A percentile compares a stretch with the other conserved stretches of the same genome.
Conservation (phyloP, 1,140 invertebrate genomes). For the Aphidius gifuensis region DNA sequence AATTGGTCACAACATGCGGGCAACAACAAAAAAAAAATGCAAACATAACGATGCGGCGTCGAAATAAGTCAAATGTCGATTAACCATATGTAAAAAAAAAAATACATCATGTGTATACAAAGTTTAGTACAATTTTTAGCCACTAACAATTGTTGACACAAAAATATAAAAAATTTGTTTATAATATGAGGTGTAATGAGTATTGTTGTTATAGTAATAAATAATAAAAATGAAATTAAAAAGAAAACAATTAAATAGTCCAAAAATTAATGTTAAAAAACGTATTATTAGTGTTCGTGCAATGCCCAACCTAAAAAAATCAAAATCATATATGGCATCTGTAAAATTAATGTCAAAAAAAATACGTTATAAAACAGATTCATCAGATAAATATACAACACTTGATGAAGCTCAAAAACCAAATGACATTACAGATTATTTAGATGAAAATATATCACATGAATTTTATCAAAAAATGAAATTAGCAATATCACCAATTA, state of each 20-base stretch:
- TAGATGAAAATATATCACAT: neutral
- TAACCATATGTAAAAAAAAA: no score
- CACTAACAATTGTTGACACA: no score
- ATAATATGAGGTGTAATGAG: no score
- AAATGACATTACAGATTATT: conserved; percentile 4
- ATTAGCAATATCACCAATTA: neutral
- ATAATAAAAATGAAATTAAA: conserved; percentile 48
- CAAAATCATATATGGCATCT: conserved; percentile 70
- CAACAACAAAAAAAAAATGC: no score
- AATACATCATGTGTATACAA: no score
- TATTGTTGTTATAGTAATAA: neutral
- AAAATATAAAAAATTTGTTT: no score
- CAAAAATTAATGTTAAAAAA: conserved; percentile 42
- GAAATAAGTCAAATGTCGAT: no score
- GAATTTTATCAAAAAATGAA: neutral
- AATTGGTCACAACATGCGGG: no score
- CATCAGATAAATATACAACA: conserved; percentile 23
- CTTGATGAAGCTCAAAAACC: conserved; percentile 20
- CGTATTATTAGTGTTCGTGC: conserved; percentile 29
- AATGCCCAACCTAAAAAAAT: conserved; percentile 57
- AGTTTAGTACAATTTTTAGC: no score
- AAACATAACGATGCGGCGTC: no score
- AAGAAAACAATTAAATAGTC: conserved; percentile 33
- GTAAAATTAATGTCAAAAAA: conserved; percentile 60
- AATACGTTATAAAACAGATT: conserved; percentile 39